phyloP scores from a whole-genome alignment of 1,140 invertebrate genomes.

The Drosophila quadrilineata region DNA sequence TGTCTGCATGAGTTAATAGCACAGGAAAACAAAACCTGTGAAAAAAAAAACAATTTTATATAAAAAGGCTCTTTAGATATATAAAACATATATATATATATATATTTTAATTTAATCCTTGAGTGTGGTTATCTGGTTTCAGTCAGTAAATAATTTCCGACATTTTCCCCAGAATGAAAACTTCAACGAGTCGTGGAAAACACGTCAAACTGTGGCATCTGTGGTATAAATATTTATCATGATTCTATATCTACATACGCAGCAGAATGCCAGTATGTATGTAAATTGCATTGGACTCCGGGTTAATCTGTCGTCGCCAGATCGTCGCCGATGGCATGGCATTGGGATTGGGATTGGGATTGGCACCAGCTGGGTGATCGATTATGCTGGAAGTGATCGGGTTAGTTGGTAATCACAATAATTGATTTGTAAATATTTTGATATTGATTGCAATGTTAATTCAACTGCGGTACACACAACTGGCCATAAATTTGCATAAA shows the following conservation, averaged over 20 bases:
- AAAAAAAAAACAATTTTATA: background rate
- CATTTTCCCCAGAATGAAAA: background rate
- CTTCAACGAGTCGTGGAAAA: background rate
- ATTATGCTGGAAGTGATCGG: slow-evolving; percentile 66
- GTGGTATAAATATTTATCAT: slow-evolving; percentile 18
- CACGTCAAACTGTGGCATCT: slow-evolving; percentile 3
- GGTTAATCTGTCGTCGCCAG: slow-evolving; percentile 30
- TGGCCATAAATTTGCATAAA: slow-evolving; percentile 58
- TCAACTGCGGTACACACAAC: slow-evolving; percentile 42
- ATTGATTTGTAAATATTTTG: slow-evolving; percentile 77
- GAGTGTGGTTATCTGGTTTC: too few relatives aligned
- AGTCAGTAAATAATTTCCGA: background rate
- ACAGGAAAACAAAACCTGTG: too few relatives aligned
- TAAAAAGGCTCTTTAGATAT: background rate
- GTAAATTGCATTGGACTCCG: slow-evolving; percentile 33
- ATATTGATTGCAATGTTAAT: slow-evolving; percentile 65
- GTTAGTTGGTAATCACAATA: slow-evolving; percentile 63
- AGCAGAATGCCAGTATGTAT: too few relatives aligned
- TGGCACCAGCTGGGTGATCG: slow-evolving; percentile 64
- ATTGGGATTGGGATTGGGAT: slow-evolving; percentile 5
- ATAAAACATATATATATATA: too few relatives aligned
- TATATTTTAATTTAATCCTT: too few relatives aligned
- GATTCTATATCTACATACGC: background rate
- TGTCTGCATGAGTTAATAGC: too few relatives aligned
- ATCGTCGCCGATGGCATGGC: slow-evolving; percentile 21